phyloP scores from a whole-genome alignment of 1,140 invertebrate species.

The Orchestia grillus region DNA sequence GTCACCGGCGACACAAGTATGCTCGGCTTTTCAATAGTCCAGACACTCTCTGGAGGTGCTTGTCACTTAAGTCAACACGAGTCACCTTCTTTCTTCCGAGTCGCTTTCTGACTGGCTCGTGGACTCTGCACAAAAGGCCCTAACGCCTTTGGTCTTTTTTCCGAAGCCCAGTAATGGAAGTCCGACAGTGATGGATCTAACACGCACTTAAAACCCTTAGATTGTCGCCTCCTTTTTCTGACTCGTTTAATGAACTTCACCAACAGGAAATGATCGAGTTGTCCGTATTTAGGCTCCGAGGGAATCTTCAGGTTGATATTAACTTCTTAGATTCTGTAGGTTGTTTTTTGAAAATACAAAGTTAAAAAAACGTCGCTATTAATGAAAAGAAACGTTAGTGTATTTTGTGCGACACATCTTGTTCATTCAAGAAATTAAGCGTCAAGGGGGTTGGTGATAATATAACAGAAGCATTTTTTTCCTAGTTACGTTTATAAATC shows the following conservation, averaged over 20 bases:
- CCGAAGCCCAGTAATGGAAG: constrained; percentile 29
- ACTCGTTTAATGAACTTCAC: constrained; percentile 35
- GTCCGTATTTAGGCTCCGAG: background rate
- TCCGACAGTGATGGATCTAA: constrained; percentile 43
- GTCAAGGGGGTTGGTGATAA: background rate
- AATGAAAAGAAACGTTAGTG: background rate
- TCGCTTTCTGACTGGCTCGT: background rate
- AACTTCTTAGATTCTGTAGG: background rate
- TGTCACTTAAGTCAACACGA: constrained; percentile 54
- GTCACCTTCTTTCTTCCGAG: constrained; percentile 9
- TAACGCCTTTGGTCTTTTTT: constrained; percentile 41
- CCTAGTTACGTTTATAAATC: too few species aligned
- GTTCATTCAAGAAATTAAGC: background rate
- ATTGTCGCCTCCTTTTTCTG: constrained; percentile 39
- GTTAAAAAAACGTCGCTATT: background rate
- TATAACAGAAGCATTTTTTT: background rate
- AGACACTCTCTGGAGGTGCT: constrained; percentile 19
- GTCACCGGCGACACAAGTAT: constrained; percentile 6
- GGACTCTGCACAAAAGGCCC: constrained; percentile 17
- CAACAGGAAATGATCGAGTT: constrained; percentile 26
- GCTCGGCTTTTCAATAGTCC: constrained; percentile 20
- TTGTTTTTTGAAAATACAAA: background rate
- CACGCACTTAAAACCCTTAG: constrained; percentile 29
- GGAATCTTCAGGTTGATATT: background rate
- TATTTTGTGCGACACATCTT: background rate